Base-by-base conservation (phyloP, 2,797 vertebrate genomes). In the Pipistrellus pygmaeus region DNA sequence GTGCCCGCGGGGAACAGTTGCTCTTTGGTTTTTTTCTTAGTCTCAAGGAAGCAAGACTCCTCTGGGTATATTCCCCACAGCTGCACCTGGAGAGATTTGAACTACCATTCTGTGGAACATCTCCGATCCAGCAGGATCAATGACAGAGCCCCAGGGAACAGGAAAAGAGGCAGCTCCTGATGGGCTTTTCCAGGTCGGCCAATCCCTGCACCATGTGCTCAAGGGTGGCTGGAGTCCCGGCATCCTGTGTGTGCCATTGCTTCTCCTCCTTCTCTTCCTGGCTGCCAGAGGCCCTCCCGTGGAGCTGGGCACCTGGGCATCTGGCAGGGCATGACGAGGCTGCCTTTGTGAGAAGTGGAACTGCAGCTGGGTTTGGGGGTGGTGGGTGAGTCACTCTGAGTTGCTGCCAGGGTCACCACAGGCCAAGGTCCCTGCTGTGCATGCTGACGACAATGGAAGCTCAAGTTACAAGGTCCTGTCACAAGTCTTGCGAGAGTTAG, bases 11-110 rank as follows among this genome's bases (percentile, higher is more conserved):
- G 73, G 46, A 76, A 64, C 32, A 35, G 18, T 25, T 75, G 73
- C 35, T 46, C 41, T 44, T 92, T 82, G 32, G 18, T 35, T 35
- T 77, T 92, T 75, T 62, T 13, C 72, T 91, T 73, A 17, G 38
- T 71, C 38, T 53, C 20, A 8, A 57, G 10, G 46, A 85, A 86
- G 76, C 62, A 73, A 60, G 75, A 72, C 17, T 90, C 51, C 17
- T 92, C 2, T 6, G 44, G 48, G 60, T 21, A 1, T 1, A 55
- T 51, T 72, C 44, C 5, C 30, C 1, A 1, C 7, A 14, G 72
- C 46, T n/a, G 25, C 11, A 15, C n/a, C 68, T 71, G 46, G 64
- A 55, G 80, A 68, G 71, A 25, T 10, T 10, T 25, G 15, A 35
- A 48, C 69, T 75, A 71, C 46, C 12, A 7, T 15, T 55, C 30